These are phyloP conservation scores for Silurus aristotelis DNA, from an alignment of 2,797 vertebrate genomes.

Conservation along the genomic window DNA sequence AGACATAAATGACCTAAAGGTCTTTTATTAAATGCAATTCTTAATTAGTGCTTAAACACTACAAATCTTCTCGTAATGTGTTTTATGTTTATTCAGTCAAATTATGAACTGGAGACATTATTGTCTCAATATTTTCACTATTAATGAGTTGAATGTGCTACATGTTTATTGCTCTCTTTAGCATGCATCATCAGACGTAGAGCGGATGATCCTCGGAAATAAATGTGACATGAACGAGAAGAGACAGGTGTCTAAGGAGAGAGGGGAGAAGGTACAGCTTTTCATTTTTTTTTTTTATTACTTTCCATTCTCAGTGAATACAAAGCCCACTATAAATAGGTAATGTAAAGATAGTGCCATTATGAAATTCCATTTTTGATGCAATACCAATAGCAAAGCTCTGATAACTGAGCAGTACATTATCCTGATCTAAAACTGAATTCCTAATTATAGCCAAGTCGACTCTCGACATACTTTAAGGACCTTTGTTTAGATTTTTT, in stretches of 20 bases:
- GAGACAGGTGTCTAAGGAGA: conserved; percentile 98
- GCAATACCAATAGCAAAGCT: background rate
- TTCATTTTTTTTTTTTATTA: background rate
- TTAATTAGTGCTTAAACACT: background rate
- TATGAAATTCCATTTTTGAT: background rate
- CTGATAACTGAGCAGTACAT: background rate
- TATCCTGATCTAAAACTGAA: background rate
- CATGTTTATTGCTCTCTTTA: conserved; percentile 60
- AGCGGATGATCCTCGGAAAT: conserved; percentile 97
- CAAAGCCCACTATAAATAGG: background rate
- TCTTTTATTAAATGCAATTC: background rate
- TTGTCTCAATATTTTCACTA: background rate
- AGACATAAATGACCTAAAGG: background rate
- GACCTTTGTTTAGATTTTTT: too few relatives aligned
- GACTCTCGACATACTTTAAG: background rate
- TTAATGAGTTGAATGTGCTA: conserved; percentile 4
- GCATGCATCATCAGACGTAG: conserved; percentile 97
- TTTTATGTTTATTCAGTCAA: background rate
- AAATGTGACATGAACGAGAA: conserved; percentile 98
- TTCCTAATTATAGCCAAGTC: background rate
- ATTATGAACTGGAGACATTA: background rate
- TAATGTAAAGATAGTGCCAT: background rate
- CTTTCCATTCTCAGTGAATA: background rate
- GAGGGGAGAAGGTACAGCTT: conserved; percentile 90
- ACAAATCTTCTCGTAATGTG: background rate